Conservation (phyloP, 2,113 vertebrate genomes). For the Agapornis roseicollis region DNA sequence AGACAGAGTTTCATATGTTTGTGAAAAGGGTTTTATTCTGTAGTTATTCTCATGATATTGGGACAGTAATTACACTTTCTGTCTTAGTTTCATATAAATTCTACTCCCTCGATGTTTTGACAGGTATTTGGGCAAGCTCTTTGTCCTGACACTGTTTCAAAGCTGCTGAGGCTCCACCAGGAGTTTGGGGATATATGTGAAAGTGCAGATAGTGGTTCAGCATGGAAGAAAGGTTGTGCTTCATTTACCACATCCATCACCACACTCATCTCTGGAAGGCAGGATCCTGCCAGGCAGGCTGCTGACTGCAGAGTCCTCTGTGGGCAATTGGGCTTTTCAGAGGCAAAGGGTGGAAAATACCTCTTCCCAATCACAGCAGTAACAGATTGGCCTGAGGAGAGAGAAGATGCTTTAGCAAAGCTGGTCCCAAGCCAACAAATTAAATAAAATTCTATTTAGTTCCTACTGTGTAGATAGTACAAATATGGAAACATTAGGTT, state of each 20-base stretch:
- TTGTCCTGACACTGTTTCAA: background rate
- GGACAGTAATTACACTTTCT: background rate
- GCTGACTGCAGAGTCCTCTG: background rate
- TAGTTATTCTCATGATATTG: background rate
- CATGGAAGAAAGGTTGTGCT: background rate
- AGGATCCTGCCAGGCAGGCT: background rate
- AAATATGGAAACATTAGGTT: background rate
- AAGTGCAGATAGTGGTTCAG: background rate
- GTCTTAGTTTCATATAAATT: background rate
- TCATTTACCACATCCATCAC: background rate
- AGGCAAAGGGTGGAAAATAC: background rate
- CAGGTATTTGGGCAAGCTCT: background rate
- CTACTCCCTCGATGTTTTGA: background rate
- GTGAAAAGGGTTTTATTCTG: background rate
- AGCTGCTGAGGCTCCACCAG: background rate
- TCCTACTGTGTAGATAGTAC: background rate
- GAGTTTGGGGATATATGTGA: background rate
- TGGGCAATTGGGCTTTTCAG: background rate
- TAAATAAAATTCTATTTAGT: background rate
- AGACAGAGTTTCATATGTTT: background rate
- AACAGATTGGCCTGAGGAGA: background rate
- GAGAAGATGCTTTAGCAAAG: background rate
- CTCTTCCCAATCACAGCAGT: background rate
- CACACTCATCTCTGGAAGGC: background rate
- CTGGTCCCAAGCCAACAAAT: background rate